Conservation (phyloP, 2,113 vertebrate species). For the Centrocercus urophasianus region DNA sequence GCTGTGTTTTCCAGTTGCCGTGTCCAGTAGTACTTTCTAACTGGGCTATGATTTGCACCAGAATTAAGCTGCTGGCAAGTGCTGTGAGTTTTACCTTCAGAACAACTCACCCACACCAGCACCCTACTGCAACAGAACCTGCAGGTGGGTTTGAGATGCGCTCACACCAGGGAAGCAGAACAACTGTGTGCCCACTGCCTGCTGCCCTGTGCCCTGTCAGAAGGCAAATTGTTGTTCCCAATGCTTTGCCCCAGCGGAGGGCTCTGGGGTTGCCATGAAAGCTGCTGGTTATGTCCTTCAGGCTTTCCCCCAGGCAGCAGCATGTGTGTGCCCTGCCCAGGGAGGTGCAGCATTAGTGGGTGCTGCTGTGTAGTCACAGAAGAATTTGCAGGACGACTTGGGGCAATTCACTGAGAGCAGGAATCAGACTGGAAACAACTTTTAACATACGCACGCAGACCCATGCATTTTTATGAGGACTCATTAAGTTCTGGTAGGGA, state of each 20-base stretch:
- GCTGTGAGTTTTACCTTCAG: not conserved
- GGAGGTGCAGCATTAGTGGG: not conserved
- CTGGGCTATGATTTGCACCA: not conserved
- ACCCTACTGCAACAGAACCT: not conserved
- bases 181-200: fast-evolving
- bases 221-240: not conserved
- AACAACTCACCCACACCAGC: not conserved
- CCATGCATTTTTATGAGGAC: not conserved
- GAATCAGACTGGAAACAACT: not conserved
- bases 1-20: conserved; percentile 5
- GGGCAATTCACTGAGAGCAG: not conserved
- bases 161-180: not conserved
- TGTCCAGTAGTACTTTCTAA: conserved; percentile 37
- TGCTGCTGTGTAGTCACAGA: not conserved
- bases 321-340: fast-evolving
- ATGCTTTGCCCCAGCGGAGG: not conserved
- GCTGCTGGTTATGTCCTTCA: not conserved
- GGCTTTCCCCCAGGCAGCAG: not conserved
- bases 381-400: not conserved
- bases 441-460: not conserved
- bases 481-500: not conserved
- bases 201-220: not conserved
- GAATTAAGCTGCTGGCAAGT: not conserved
- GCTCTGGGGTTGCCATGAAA: not conserved
- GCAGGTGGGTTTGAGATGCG: not conserved